phyloP scores from a whole-genome alignment of 2,113 vertebrate genomes.

The Lutjanus erythropterus region DNA sequence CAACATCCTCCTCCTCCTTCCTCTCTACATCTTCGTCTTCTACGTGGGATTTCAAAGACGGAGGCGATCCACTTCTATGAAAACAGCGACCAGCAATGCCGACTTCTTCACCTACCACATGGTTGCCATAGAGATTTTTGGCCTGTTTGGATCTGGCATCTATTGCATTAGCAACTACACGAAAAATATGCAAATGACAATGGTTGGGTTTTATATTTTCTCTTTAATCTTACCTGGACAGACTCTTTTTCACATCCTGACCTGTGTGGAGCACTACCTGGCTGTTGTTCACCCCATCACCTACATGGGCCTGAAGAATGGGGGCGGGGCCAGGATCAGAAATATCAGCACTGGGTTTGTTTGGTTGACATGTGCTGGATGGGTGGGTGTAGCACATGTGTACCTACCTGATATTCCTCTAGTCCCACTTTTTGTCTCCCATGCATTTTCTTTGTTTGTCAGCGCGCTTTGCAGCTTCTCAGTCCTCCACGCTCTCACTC shows the following conservation, averaged over 20 bases:
- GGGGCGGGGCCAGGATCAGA: constrained; percentile 7
- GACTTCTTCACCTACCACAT: constrained; percentile 39
- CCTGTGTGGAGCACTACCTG: constrained; percentile 49
- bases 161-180: rapidly evolving
- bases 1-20: not conserved
- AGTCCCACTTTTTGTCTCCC: no score
- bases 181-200: rapidly evolving
- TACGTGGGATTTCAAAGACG: not conserved
- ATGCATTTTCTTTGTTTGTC: not conserved
- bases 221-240: not conserved
- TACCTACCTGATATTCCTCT: no score
- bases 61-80: not conserved
- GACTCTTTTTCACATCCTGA: constrained; percentile 16
- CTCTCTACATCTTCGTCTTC: not conserved
- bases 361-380: not conserved
- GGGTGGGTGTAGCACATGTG: rapidly evolving
- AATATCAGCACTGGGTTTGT: not conserved
- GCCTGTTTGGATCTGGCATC: not conserved
- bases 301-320: constrained; percentile 10
- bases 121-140: not conserved
- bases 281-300: constrained; percentile 47
- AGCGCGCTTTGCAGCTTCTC: not conserved
- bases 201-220: rapidly evolving
- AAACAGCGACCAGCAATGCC: not conserved
- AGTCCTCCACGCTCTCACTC: not conserved